Evolutionary conservation across 2,888 invertebrate genomes (phyloP).

Genomic region (Rhogogaster chlorosoma): DNA sequence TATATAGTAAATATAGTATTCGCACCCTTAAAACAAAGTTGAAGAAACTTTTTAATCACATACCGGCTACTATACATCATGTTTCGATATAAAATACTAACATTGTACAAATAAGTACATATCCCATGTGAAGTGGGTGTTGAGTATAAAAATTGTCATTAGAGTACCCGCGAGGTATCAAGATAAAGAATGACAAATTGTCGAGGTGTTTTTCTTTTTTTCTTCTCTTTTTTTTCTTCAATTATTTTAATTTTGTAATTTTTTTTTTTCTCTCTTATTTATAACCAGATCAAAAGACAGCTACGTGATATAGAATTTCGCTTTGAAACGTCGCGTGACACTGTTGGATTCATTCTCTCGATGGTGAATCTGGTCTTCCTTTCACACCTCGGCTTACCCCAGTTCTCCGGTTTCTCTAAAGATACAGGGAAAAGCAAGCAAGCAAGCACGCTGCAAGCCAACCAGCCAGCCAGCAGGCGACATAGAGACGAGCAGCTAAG

Average conservation of each 20-base stretch:
- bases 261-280: not conserved
- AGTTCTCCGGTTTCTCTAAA: slow-evolving; percentile 22
- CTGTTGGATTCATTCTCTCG: not conserved
- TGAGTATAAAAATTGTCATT: too few relatives aligned
- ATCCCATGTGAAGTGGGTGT: too few relatives aligned
- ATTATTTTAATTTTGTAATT: too few relatives aligned
- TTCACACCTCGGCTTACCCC: slow-evolving; percentile 19
- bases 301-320: not conserved
- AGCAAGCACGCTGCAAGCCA: not conserved
- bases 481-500: not conserved
- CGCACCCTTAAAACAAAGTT: too few relatives aligned
- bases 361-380: not conserved
- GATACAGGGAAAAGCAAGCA: not conserved
- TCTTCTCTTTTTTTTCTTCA: too few relatives aligned
- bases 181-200: not conserved
- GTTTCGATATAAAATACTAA: too few relatives aligned
- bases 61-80: too few relatives aligned
- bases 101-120: too few relatives aligned
- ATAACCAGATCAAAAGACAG: not conserved
- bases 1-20: too few relatives aligned
- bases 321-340: not conserved
- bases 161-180: too few relatives aligned
- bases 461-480: not conserved
- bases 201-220: not conserved
- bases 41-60: too few relatives aligned